Conservation (phyloP, 2,888 invertebrate species). For the Alcis repandata region DNA sequence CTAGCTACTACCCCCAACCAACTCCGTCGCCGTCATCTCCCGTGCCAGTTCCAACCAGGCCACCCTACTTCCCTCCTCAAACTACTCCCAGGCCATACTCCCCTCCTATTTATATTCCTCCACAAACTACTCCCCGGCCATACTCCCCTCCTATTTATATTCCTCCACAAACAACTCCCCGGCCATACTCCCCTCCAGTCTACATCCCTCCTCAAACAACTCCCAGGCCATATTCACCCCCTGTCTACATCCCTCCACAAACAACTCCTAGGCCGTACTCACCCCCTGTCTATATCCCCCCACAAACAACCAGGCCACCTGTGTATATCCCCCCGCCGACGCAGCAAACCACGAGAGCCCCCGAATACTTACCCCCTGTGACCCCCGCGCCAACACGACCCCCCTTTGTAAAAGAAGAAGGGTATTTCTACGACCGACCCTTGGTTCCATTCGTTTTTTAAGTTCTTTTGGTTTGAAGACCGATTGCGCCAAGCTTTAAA, state of each 20-base stretch:
- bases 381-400: constrained; percentile 68
- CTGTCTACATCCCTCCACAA: constrained; percentile 38
- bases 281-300: constrained; percentile 49
- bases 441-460: constrained; percentile 78
- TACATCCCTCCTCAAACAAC: constrained; percentile 52
- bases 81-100: constrained; percentile 39
- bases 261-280: constrained; percentile 40
- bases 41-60: constrained; percentile 44
- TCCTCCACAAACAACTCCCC: constrained; percentile 45
- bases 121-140: constrained; percentile 37
- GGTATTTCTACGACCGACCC: constrained; percentile 81
- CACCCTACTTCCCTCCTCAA: constrained; percentile 45
- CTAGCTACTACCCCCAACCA: constrained; percentile 33
- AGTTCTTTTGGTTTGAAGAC: constrained; percentile 50
- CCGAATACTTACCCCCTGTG: constrained; percentile 54
- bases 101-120: constrained; percentile 39
- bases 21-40: constrained; percentile 45
- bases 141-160: constrained; percentile 45
- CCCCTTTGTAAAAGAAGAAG: constrained; percentile 72
- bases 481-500: constrained; percentile 47
- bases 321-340: constrained; percentile 54
- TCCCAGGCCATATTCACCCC: constrained; percentile 37
- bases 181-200: constrained; percentile 45
- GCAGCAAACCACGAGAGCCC: constrained; percentile 42
- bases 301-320: constrained; percentile 43